Evolutionary conservation across 2,113 vertebrate genomes (phyloP).

Genomic region (Anser cygnoides): DNA sequence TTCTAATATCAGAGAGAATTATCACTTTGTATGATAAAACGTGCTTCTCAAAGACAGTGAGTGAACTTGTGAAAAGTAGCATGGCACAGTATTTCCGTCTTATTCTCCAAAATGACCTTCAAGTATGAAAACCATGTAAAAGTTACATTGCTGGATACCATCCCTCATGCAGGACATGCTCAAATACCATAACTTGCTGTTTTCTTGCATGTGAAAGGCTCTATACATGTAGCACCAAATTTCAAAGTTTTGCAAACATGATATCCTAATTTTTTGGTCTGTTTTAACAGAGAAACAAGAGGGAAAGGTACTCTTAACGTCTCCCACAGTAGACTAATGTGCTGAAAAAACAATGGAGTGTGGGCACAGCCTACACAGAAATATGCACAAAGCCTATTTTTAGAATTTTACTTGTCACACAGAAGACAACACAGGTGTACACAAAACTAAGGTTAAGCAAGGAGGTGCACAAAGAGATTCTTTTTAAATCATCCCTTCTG

Average conservation of each 20-base stretch:
- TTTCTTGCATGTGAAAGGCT: not conserved
- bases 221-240: not conserved
- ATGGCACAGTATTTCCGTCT: not conserved
- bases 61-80: slow-evolving; percentile 9
- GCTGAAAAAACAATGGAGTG: not conserved
- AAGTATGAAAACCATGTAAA: not conserved
- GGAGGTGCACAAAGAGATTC: not conserved
- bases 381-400: not conserved
- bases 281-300: slow-evolving; percentile 1
- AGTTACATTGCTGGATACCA: not conserved
- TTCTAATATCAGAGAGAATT: slow-evolving; percentile 7
- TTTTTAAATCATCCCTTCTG: not conserved
- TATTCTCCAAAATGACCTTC: not conserved
- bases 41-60: slow-evolving; percentile 22
- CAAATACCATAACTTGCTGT: not conserved
- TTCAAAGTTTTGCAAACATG: not conserved
- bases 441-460: not conserved
- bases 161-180: not conserved
- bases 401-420: not conserved
- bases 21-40: not conserved
- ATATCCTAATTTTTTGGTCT: not conserved
- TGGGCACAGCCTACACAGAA: not conserved
- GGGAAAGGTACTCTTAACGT: not conserved
- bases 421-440: not conserved
- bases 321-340: not conserved